Evolutionary conservation across 2,888 invertebrate species (phyloP), one percentile per base, ranked within the genome.

Genomic region (Drosophila sordidula): DNA sequence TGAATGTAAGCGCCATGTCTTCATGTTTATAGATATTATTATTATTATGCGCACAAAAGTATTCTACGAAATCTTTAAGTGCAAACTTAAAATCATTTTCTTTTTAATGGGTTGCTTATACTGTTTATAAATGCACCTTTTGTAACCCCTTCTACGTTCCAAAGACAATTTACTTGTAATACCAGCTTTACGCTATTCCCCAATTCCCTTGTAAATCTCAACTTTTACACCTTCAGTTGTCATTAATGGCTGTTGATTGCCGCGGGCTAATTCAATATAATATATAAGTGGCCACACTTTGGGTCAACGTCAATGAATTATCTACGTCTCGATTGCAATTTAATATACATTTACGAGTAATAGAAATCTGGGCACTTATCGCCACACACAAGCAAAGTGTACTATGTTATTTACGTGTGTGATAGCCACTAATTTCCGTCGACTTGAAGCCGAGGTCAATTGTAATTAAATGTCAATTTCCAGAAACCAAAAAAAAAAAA

Each of bases 401-500:
- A 32, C 14, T 25, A 49, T 44, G 9, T 6, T 45, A 55, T 58
- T 56, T 58, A 58, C 66, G 29, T 32, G 41, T 46, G n/a, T 22
- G 22, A 49, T 67, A 68, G 26, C 50, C 70, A 51, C 68, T 77
- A 76, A 83, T 79, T 85, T 70, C 51, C 32, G 12, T 67, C 26
- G 47, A 41, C 38, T 42, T 56, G 29, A 58, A 44, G 50, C 63
- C 25, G 18, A 29, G 44, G 18, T 39, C 57, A 61, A 67, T 42
- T 75, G 70, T 73, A 71, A 80, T 83, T 85, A 85, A 85, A 85
- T 87, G 85, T 89, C 84, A 83, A 85, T 85, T 85, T 85, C 69
- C 78, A 70, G 64, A 42, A 39, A 29, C 1, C 14, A 6, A 6
- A 14, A 34, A 46, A 26, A 51, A 70, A 50, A 18, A 18, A 80